phyloP scores from a whole-genome alignment of 1,140 invertebrate species.

The Stegodyphus mimosarum region DNA sequence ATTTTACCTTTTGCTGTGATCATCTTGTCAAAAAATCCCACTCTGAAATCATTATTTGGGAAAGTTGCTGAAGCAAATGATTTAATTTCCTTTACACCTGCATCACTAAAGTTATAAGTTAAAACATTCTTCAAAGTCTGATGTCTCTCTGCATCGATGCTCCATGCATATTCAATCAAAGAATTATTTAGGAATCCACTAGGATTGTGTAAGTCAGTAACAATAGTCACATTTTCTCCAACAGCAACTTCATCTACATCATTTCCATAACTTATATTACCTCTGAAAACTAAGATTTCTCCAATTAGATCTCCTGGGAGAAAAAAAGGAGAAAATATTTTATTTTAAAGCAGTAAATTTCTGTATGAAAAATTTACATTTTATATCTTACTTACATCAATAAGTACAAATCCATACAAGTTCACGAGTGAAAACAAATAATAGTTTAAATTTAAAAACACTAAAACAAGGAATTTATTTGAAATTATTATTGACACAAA shows the following conservation, averaged over 20 bases:
- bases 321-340: not conserved
- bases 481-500: no score
- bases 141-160: slow-evolving; percentile 34
- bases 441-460: no score
- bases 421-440: no score
- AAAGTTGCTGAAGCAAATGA: slow-evolving; percentile 27
- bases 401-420: no score
- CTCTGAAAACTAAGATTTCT: slow-evolving; percentile 6
- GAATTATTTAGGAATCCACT: slow-evolving; percentile 20
- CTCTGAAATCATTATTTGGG: slow-evolving; percentile 35
- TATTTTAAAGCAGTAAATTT: no score
- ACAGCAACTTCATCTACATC: slow-evolving; percentile 49
- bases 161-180: slow-evolving; percentile 39
- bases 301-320: slow-evolving; percentile 41
- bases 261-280: not conserved
- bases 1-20: slow-evolving; percentile 36
- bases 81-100: slow-evolving; percentile 31
- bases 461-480: no score
- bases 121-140: slow-evolving; percentile 14
- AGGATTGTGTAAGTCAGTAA: not conserved
- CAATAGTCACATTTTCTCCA: slow-evolving; percentile 30
- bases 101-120: slow-evolving; percentile 35
- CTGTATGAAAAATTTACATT: no score
- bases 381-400: no score
- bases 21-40: not conserved